A percentile compares a stretch with the other conserved stretches of the same genome.
Conservation (phyloP, 2,888 invertebrate species). For the Mesopsocus fuscifrons region DNA sequence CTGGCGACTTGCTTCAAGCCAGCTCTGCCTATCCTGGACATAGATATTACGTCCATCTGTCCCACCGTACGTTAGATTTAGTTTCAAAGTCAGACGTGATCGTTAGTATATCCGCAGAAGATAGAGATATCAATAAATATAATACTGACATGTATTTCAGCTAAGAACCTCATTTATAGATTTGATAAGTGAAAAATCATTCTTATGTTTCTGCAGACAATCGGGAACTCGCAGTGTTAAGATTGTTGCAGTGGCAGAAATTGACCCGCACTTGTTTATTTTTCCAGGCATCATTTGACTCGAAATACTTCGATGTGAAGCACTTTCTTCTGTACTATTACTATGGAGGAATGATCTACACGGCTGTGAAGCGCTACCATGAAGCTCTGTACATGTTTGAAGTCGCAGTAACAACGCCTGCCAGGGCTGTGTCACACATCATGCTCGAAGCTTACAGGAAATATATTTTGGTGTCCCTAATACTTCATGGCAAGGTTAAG, state of each 20-base stretch:
- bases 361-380: slow-evolving; percentile 81
- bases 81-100: slow-evolving; percentile 11
- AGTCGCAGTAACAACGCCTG: slow-evolving; percentile 89
- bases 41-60: slow-evolving; percentile 81
- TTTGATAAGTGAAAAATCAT: too few species aligned
- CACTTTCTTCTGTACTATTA: slow-evolving; percentile 89
- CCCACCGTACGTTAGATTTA: slow-evolving; percentile 48
- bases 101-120: slow-evolving; percentile 5
- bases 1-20: slow-evolving; percentile 82
- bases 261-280: too few species aligned
- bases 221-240: slow-evolving; percentile 3
- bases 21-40: slow-evolving; percentile 69
- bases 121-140: too few species aligned
- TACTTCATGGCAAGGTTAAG: slow-evolving; percentile 76
- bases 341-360: slow-evolving; percentile 95
- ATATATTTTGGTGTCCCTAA: slow-evolving; percentile 78
- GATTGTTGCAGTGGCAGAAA: slow-evolving; percentile 43
- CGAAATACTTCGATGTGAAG: slow-evolving; percentile 70
- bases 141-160: too few species aligned
- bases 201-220: slow-evolving; percentile 1
- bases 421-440: slow-evolving; percentile 84
- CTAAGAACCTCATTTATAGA: too few species aligned
- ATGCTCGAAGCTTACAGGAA: slow-evolving; percentile 98
- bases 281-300: too few species aligned
- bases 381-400: slow-evolving; percentile 89